Evolutionary conservation across 2,888 invertebrate genomes (phyloP).

Genomic region (Campoletis raptor): DNA sequence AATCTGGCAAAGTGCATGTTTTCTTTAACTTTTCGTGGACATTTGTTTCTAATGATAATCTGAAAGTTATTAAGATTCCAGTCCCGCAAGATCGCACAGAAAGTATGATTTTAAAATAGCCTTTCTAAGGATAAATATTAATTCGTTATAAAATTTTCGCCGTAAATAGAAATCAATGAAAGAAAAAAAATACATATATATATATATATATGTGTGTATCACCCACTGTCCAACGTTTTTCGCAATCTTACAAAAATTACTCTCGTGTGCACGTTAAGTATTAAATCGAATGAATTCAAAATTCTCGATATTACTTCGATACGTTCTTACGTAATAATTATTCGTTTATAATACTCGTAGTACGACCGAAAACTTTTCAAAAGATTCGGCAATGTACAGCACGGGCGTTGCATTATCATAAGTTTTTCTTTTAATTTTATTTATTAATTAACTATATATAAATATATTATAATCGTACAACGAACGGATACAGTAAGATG

Average conservation of each 20-base stretch:
- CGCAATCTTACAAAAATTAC: slow-evolving; percentile 59
- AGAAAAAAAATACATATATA: slow-evolving; percentile 24
- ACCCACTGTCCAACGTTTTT: slow-evolving; percentile 39
- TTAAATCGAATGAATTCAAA: slow-evolving; percentile 40
- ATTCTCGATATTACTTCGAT: slow-evolving; percentile 25
- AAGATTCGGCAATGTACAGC: slow-evolving; percentile 48
- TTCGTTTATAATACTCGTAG: slow-evolving; percentile 42
- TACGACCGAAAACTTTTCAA: slow-evolving; percentile 49
- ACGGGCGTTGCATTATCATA: slow-evolving; percentile 50
- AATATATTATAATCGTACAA: slow-evolving; percentile 64
- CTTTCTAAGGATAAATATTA: slow-evolving; percentile 53
- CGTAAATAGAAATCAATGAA: slow-evolving; percentile 45
- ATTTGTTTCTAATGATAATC: slow-evolving; percentile 42
- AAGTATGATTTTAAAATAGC: slow-evolving; percentile 44
- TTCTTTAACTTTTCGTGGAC: slow-evolving; percentile 11
- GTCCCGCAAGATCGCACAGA: slow-evolving; percentile 31
- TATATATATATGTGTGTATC: slow-evolving; percentile 21
- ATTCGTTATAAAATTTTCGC: slow-evolving; percentile 56
- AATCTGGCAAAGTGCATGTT: slow-evolving; percentile 35
- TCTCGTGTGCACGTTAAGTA: slow-evolving; percentile 47
- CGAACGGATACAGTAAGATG: slow-evolving; percentile 64
- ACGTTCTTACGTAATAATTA: slow-evolving; percentile 45
- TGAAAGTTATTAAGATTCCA: slow-evolving; percentile 38
- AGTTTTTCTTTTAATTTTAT: slow-evolving; percentile 13
- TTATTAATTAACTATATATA: slow-evolving; percentile 59